Evolutionary conservation across 2,113 vertebrate species (phyloP).

Genomic region (Passer domesticus): DNA sequence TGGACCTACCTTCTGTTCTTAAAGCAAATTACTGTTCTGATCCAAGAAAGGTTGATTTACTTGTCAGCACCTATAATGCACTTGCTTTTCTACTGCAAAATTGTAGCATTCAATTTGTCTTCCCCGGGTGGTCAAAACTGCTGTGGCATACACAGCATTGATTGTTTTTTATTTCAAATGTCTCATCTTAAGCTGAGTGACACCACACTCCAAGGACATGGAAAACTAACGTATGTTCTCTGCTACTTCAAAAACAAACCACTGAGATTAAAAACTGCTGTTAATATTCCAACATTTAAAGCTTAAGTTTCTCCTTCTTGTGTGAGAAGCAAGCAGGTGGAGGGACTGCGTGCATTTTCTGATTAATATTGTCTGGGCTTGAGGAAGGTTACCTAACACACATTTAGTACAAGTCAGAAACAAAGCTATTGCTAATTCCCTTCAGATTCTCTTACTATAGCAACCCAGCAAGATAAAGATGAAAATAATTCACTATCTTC

Average conservation of each 20-base stretch:
- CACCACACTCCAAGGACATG: background rate
- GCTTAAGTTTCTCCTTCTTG: background rate
- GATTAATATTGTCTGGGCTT: background rate
- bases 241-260: background rate
- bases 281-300: conserved; percentile 5
- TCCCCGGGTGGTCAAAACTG: background rate
- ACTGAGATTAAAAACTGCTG: background rate
- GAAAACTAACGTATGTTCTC: background rate
- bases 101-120: background rate
- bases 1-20: background rate
- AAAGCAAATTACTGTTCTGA: background rate
- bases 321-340: conserved; percentile 8
- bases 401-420: conserved; percentile 29
- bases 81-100: conserved; percentile 10
- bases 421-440: conserved; percentile 40
- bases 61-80: background rate
- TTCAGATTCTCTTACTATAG: conserved; percentile 34
- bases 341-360: conserved; percentile 25
- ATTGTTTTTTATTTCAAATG: conserved; percentile 18
- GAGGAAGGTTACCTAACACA: conserved; percentile 37
- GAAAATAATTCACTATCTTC: conserved; percentile 39
- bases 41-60: background rate
- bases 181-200: background rate
- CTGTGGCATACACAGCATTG: background rate
- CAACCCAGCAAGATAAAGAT: conserved; percentile 34